These are phyloP conservation scores for Epirrhoe alternata DNA, from an alignment of 2,888 invertebrate species.

Conservation along the genomic window DNA sequence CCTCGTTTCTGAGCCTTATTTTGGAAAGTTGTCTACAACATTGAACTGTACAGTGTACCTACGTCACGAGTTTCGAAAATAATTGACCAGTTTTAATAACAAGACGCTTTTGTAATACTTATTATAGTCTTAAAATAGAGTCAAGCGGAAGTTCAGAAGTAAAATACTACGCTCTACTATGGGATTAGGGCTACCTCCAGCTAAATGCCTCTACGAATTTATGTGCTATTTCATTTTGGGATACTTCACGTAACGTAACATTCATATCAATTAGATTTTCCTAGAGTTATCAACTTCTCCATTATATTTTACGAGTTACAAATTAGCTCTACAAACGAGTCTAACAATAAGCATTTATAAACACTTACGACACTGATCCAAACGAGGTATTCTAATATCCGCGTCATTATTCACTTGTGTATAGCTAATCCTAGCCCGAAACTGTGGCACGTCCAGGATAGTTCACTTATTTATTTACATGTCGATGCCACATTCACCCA, in stretches of 20 bases:
- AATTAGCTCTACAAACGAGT: constrained; percentile 14
- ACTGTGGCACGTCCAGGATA: constrained; percentile 47
- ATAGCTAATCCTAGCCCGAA: constrained; percentile 45
- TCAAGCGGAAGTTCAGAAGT: neutral
- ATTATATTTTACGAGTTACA: constrained; percentile 13
- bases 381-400: constrained; percentile 59
- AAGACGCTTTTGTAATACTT: too few relatives aligned
- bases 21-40: constrained; percentile 15
- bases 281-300: neutral
- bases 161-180: neutral
- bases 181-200: neutral
- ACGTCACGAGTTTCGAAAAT: neutral
- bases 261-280: neutral
- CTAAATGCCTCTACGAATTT: neutral
- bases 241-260: neutral
- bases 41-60: neutral
- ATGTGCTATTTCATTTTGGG: neutral
- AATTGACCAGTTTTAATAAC: too few relatives aligned
- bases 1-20: constrained; percentile 5
- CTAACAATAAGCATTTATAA: constrained; percentile 16
- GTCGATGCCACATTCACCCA: constrained; percentile 55
- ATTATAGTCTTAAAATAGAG: too few relatives aligned
- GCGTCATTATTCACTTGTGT: constrained; percentile 57
- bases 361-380: constrained; percentile 65
- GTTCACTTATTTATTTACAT: constrained; percentile 58